Evolutionary conservation across 2,113 vertebrate species (phyloP).

Genomic region (Pheucticus melanocephalus): DNA sequence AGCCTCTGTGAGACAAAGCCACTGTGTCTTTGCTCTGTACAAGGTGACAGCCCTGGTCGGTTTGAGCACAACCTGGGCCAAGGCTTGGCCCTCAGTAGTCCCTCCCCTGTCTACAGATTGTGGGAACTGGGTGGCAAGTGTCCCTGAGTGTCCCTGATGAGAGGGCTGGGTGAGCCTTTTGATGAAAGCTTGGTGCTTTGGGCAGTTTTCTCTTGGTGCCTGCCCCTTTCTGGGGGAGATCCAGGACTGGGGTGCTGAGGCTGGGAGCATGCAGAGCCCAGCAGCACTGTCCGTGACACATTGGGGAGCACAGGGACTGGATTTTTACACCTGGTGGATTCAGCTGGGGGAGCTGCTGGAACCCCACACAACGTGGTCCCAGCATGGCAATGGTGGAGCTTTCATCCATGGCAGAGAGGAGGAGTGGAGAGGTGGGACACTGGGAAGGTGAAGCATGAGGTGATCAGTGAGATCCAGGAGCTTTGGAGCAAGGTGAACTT

Average conservation of each 20-base stretch:
- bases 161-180: background rate
- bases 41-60: background rate
- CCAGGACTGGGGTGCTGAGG: background rate
- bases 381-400: background rate
- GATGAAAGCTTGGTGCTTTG: background rate
- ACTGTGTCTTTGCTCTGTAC: background rate
- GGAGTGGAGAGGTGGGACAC: background rate
- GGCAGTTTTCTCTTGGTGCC: background rate
- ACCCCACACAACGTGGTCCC: accelerated
- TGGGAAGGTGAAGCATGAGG: constrained; percentile 43
- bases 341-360: background rate
- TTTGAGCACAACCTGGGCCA: background rate
- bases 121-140: background rate
- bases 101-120: background rate
- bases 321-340: background rate
- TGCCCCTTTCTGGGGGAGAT: background rate
- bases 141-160: constrained; percentile 21
- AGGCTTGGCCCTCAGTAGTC: background rate
- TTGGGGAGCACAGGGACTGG: background rate
- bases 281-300: background rate
- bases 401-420: background rate
- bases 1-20: background rate
- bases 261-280: background rate
- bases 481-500: background rate
- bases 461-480: background rate